Evolutionary conservation across 64 coral and sea anemone genomes (phyloP).

Genomic region (Platygyra sinensis): DNA sequence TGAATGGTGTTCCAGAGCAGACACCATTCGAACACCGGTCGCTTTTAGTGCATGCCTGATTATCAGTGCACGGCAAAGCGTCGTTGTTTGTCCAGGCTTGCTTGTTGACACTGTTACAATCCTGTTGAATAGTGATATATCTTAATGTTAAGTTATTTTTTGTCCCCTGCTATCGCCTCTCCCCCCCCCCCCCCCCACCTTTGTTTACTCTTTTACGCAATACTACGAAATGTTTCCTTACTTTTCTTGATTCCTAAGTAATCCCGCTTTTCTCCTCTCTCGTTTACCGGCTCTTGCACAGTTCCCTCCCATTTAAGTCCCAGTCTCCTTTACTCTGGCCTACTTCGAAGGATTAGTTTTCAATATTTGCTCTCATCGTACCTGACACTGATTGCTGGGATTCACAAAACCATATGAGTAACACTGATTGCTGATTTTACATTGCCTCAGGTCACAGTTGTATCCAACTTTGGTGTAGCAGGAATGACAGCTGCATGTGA

Average conservation of each 20-base stretch:
- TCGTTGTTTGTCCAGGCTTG: constrained; percentile 66
- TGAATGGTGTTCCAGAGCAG: constrained; percentile 68
- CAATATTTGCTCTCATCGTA: background rate
- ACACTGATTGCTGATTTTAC: constrained; percentile 61
- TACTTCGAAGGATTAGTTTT: too few relatives aligned
- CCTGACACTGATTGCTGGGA: constrained; percentile 78
- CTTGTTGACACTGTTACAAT: constrained; percentile 54
- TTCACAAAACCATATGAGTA: constrained; percentile 70
- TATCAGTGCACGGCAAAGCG: constrained; percentile 51
- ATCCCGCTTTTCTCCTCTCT: too few relatives aligned
- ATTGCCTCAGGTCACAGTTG: constrained; percentile 74
- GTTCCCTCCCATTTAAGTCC: too few relatives aligned
- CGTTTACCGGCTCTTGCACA: too few relatives aligned
- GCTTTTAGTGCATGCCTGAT: constrained; percentile 52
- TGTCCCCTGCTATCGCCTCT: too few relatives aligned
- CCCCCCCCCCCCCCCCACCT: background rate
- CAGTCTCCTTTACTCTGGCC: too few relatives aligned
- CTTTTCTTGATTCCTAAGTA: too few relatives aligned
- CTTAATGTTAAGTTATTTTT: background rate
- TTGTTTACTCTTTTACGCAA: background rate
- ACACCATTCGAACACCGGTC: constrained; percentile 50
- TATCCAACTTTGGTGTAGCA: constrained; percentile 85
- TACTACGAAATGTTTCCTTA: too few relatives aligned
- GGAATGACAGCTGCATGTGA: constrained; percentile 66
- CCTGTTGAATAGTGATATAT: background rate